Evolutionary conservation across 2,888 invertebrate genomes (phyloP).

Genomic region (Drosophila tanythrix): DNA sequence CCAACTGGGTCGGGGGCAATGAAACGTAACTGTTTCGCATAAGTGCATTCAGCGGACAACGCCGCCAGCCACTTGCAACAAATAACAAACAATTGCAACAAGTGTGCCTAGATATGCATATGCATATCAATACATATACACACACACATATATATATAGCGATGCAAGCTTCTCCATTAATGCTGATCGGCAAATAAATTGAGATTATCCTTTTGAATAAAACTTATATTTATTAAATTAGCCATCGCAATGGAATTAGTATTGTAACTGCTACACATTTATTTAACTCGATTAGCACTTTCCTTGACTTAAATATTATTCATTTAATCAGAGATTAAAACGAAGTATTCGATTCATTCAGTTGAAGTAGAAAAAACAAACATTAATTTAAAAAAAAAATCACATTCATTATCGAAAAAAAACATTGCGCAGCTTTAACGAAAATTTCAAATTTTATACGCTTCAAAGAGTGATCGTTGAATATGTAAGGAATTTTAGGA

Average conservation of each 20-base stretch:
- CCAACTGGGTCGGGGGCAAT: conserved; percentile 82
- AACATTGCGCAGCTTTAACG: not conserved
- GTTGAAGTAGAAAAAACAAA: not conserved
- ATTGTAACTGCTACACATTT: not conserved
- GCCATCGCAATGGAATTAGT: not conserved
- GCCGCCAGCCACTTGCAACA: conserved; percentile 8
- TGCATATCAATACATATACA: not conserved
- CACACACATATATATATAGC: not conserved
- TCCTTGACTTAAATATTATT: not conserved
- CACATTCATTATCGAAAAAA: not conserved
- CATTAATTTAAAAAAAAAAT: not conserved
- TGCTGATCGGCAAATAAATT: not conserved
- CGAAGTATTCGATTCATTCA: not conserved
- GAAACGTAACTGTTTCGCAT: conserved; percentile 82
- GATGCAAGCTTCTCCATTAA: not conserved
- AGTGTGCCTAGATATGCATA: conserved; percentile 3
- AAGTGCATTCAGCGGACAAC: conserved; percentile 60
- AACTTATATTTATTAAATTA: not conserved
- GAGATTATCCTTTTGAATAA: not conserved
- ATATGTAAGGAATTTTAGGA: not conserved
- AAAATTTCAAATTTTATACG: not conserved
- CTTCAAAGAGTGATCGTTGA: not conserved
- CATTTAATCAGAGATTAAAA: not conserved
- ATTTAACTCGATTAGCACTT: not conserved
- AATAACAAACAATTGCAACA: conserved; percentile 10